Conservation (phyloP, 1,140 invertebrate genomes). For the Subanguina moxae region DNA sequence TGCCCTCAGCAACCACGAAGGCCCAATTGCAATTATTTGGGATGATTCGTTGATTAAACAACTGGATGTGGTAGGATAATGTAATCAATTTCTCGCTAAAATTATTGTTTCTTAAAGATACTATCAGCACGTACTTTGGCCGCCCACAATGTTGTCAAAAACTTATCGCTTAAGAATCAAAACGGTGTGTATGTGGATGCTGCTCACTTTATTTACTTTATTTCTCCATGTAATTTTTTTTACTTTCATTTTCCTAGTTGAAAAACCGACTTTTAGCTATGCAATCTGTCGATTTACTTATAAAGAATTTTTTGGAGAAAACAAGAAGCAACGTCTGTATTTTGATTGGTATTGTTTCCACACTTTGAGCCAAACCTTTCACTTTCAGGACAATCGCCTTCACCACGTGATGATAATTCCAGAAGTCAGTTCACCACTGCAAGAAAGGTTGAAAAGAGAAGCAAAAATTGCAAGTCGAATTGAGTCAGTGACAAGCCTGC, state of each 20-base stretch:
- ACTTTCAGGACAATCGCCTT: constrained; percentile 22
- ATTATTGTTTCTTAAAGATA: background rate
- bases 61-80: constrained; percentile 18
- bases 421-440: constrained; percentile 23
- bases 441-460: constrained; percentile 23
- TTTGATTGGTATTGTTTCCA: too few relatives aligned
- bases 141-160: constrained; percentile 27
- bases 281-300: constrained; percentile 16
- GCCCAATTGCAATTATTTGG: constrained; percentile 28
- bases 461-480: constrained; percentile 13
- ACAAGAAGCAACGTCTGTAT: constrained; percentile 11
- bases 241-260: too few relatives aligned
- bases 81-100: constrained; percentile 1
- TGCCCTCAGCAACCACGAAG: constrained; percentile 12
- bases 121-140: background rate
- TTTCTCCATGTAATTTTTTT: constrained; percentile 5
- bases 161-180: constrained; percentile 19
- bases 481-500: background rate
- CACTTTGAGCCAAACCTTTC: background rate
- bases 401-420: constrained; percentile 29
- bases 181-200: background rate
- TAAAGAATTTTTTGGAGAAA: constrained; percentile 21
- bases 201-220: constrained; percentile 24
- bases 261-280: too few relatives aligned
- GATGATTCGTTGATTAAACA: constrained; percentile 28